These are phyloP conservation scores for Carcinoscorpius rotundicauda DNA, from an alignment of 1,140 invertebrate genomes.

Conservation along the genomic window DNA sequence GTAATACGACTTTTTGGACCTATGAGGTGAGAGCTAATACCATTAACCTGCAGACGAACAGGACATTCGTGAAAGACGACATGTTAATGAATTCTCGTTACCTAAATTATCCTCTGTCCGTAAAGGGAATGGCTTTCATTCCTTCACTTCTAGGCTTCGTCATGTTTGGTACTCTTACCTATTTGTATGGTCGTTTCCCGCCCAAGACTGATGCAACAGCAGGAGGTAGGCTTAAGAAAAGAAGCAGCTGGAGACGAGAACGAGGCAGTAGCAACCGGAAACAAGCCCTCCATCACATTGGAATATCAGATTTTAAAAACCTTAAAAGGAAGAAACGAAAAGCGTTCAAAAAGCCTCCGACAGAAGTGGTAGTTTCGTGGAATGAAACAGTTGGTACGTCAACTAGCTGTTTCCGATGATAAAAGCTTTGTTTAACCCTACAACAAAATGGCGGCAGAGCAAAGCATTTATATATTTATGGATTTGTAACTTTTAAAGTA, in stretches of 20 bases:
- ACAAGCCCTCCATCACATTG: no score
- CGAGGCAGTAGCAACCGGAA: slow-evolving; percentile 11
- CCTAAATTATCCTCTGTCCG: slow-evolving; percentile 33
- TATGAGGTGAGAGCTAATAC: slow-evolving; percentile 33
- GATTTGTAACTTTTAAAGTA: no score
- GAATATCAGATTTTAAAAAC: no score
- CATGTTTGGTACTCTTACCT: slow-evolving; percentile 37
- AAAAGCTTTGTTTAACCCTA: no score
- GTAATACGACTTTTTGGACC: slow-evolving; percentile 33
- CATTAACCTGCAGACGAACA: slow-evolving; percentile 33
- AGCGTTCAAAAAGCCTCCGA: no score
- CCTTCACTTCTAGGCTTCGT: slow-evolving; percentile 30
- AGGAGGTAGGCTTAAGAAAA: slow-evolving; percentile 31
- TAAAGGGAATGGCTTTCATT: slow-evolving; percentile 38
- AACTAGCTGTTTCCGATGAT: no score
- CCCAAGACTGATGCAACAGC: slow-evolving; percentile 30
- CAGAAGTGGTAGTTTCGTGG: no score
- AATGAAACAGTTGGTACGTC: no score
- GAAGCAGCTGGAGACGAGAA: slow-evolving; percentile 25
- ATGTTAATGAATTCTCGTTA: slow-evolving; percentile 41
- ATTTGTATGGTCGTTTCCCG: slow-evolving; percentile 38
- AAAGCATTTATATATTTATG: no score
- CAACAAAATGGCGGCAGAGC: no score
- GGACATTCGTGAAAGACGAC: slow-evolving; percentile 34
- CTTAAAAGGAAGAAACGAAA: no score